A percentile compares a stretch with the other conserved stretches of the same genome.
Evolutionary conservation across 2,888 invertebrate genomes (phyloP).

Genomic region (Rhagonycha lutea): DNA sequence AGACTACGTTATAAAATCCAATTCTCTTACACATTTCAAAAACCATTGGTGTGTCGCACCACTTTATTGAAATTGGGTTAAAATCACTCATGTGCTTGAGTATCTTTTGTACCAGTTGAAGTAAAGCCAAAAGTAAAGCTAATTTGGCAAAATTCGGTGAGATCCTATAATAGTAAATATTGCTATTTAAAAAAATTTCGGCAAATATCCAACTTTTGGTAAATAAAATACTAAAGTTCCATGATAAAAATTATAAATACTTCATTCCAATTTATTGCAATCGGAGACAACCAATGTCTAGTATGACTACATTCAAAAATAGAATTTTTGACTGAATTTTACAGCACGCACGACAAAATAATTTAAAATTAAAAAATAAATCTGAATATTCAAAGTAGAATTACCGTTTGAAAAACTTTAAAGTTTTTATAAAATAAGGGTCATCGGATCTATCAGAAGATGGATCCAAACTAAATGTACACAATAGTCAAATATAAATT

Average conservation of each 20-base stretch:
- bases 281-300: neutral
- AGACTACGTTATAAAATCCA: neutral
- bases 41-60: neutral
- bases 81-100: neutral
- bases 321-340: neutral
- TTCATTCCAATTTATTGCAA: neutral
- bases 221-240: neutral
- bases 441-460: no score
- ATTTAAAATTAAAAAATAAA: no score
- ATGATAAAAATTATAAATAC: neutral
- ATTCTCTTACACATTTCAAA: neutral
- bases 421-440: no score
- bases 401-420: no score
- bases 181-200: neutral
- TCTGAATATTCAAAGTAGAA: no score
- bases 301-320: neutral
- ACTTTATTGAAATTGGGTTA: neutral
- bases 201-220: neutral
- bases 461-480: no score
- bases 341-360: neutral
- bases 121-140: neutral
- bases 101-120: neutral
- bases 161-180: neutral
- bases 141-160: neutral
- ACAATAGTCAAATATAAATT: no score